Conservation (phyloP, 2,113 vertebrate genomes). For the Sclerurus mexicanus region DNA sequence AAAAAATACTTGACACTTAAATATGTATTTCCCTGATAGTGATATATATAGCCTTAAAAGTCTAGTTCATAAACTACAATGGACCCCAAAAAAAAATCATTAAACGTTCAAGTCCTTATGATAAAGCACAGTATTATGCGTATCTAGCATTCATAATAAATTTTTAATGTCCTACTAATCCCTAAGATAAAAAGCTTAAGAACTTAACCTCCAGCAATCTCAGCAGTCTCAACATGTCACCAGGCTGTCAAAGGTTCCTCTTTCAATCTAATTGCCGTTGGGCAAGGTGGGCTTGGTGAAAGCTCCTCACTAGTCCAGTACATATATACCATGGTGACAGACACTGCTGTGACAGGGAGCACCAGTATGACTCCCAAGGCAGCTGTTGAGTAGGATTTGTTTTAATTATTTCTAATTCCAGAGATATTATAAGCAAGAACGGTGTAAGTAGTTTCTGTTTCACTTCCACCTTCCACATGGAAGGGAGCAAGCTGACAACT, state of each 20-base stretch:
- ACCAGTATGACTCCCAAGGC: conserved; percentile 84
- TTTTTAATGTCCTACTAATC: conserved; percentile 82
- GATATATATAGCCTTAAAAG: conserved; percentile 47
- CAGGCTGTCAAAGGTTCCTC: conserved; percentile 64
- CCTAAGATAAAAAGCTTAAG: conserved; percentile 75
- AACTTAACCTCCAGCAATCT: conserved; percentile 76
- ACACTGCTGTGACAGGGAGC: conserved; percentile 76
- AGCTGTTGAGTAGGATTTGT: conserved; percentile 73
- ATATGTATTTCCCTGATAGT: conserved; percentile 73
- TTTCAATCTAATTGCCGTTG: conserved; percentile 64
- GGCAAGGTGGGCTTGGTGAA: conserved; percentile 54
- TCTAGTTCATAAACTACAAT: conserved; percentile 81
- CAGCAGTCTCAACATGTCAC: conserved; percentile 61
- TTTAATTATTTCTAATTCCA: conserved; percentile 77
- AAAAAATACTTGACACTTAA: background rate
- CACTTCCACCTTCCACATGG: conserved; percentile 2
- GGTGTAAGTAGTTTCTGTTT: conserved; percentile 49
- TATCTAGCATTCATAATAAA: conserved; percentile 75
- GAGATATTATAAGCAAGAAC: conserved; percentile 36
- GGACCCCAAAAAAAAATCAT: conserved; percentile 75
- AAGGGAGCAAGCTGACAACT: conserved; percentile 51
- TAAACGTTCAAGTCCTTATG: conserved; percentile 82
- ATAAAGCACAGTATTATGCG: conserved; percentile 74
- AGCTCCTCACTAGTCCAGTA: conserved; percentile 57
- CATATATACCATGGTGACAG: conserved; percentile 64